Base-by-base conservation (phyloP, 1,140 invertebrate species). In the Saccostrea glomerata region DNA sequence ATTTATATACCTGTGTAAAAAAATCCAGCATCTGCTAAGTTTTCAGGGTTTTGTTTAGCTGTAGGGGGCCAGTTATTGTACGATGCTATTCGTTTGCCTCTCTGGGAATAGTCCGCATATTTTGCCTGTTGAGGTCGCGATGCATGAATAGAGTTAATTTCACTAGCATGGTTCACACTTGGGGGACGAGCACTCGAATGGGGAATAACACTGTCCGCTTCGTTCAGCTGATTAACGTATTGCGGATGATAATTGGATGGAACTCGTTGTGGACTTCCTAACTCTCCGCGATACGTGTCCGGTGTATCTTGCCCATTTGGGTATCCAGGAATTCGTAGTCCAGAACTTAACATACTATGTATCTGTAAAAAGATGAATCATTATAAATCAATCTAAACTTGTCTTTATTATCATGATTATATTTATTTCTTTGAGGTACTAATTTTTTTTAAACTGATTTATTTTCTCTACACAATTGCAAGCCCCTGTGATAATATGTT, bases 1-100 rank as follows among this genome's bases (percentile, higher is more conserved):
- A 23, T 30, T 9, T 73, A 60, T 60, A 60, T 36, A 73, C 70
- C 70, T 73, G 70, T 73, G 25, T 73, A 73, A 17, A 73, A 73
- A 30, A 73, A 73, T 13, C 70, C 70, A 30, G 70, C 70, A 73
- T 73, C 70, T 36, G 30, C 25, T 30, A 73, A 73, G 25, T 73
- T 73, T 3, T 73, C 23, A 13, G 70, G 70, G 3, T 73, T 73
- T 30, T 73, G 70, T 73, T 73, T 73, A 3, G 70, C 70, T 40
- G 70, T 30, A 2, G 70, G 70, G 1, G 70, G 70, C 70, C 70
- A 73, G 70, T 73, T 73, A 25, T 36, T 73, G 70, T 73, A 73
- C 25, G 70, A 73, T 4, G 23, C 70, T 25, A 73, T 36, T 5
- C 70, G 70, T 30, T 73, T 73, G 7, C 30, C 25, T 30, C 30